A percentile compares a stretch with the other conserved stretches of the same genome.
phyloP scores from a whole-genome alignment of 1,140 invertebrate species.

The fruit fly (Drosophila melanogaster) region Release_6_plus_ISO1_MT NT_033779.5:16527501-16528000 shows the following conservation, averaged over 20 bases:
- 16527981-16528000: conserved; percentile 26
- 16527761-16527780: conserved; percentile 85
- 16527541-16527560: conserved; percentile 74
- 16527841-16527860: conserved; percentile 85
- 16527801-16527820: conserved; percentile 85
- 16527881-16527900: conserved; percentile 85
- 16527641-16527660: conserved; percentile 48
- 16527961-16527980: conserved; percentile 61
- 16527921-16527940: conserved; percentile 85
- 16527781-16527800: conserved; percentile 86
- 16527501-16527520: conserved; percentile 61
- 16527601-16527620: conserved; percentile 31
- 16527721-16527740: conserved; percentile 83
- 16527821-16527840: conserved; percentile 85
- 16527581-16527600: conserved; percentile 36
- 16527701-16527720: conserved; percentile 84
- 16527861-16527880: conserved; percentile 85
- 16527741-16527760: conserved; percentile 85
- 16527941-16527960: conserved; percentile 85
- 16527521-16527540: conserved; percentile 68
- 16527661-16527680: conserved; percentile 83
- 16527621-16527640: conserved; percentile 20
- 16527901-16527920: conserved; percentile 85
- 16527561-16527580: conserved; percentile 40
- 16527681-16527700: conserved; percentile 82